phyloP scores from a whole-genome alignment of 1,140 invertebrate species.

The Eubasilissa regina region DNA sequence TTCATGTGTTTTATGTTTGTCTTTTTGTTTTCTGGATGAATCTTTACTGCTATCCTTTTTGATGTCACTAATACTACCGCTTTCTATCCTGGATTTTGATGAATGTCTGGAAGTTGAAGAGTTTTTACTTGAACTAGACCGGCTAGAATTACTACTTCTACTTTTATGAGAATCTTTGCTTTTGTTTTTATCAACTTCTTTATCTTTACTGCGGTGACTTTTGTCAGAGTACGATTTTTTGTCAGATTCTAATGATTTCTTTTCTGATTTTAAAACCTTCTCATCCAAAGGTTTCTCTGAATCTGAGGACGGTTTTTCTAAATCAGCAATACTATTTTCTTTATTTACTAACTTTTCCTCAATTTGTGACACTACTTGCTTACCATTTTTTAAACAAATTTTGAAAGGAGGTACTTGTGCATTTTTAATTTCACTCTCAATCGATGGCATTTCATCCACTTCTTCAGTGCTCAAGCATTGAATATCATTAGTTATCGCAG shows the following conservation, averaged over 20 bases:
- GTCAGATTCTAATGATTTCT: constrained; percentile 48
- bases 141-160: constrained; percentile 69
- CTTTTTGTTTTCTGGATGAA: constrained; percentile 64
- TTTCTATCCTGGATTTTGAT: constrained; percentile 66
- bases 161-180: constrained; percentile 67
- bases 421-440: constrained; percentile 51
- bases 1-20: constrained; percentile 50
- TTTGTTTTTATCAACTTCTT: constrained; percentile 63
- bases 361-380: constrained; percentile 80
- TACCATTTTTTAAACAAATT: constrained; percentile 82
- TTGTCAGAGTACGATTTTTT: constrained; percentile 38
- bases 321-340: constrained; percentile 40
- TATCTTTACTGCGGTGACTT: constrained; percentile 63
- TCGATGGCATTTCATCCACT: constrained; percentile 44
- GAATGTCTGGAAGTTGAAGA: constrained; percentile 70
- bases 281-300: constrained; percentile 60
- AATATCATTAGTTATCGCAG: background rate
- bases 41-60: constrained; percentile 65
- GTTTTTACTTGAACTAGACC: constrained; percentile 71
- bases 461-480: constrained; percentile 38
- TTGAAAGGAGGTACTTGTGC: constrained; percentile 71
- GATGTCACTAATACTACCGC: constrained; percentile 65
- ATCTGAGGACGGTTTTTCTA: constrained; percentile 15
- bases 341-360: constrained; percentile 67
- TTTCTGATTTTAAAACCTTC: constrained; percentile 55